These are phyloP conservation scores for Nyleta sp. DNA, from an alignment of 2,888 invertebrate genomes.

Conservation along the genomic window DNA sequence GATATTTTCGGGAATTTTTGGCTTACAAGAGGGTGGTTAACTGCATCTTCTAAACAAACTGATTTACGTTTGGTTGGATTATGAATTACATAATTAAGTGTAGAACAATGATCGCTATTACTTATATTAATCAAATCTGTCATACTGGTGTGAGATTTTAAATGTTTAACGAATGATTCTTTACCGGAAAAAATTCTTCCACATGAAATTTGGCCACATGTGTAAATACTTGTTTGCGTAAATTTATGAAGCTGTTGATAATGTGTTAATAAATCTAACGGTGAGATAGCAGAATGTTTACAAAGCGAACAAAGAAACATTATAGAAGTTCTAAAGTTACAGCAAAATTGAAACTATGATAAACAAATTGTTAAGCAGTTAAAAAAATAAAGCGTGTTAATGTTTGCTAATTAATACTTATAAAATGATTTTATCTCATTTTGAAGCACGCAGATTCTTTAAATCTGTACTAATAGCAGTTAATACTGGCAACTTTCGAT, in stretches of 20 bases:
- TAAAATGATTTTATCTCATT: background rate
- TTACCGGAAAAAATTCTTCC: background rate
- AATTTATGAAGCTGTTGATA: constrained; percentile 5
- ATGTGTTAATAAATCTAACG: background rate
- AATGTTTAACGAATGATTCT: constrained; percentile 2
- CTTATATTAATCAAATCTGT: background rate
- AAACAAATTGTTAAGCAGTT: background rate
- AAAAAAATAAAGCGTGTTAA: no score
- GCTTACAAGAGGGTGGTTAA: background rate
- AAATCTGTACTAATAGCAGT: background rate
- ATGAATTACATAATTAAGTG: background rate
- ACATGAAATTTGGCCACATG: background rate
- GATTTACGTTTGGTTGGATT: constrained; percentile 1
- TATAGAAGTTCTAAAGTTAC: background rate
- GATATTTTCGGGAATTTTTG: background rate
- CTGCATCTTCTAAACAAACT: background rate
- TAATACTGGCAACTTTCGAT: constrained; percentile 17
- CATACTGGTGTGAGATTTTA: background rate
- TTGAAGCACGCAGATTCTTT: background rate
- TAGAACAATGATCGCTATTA: background rate
- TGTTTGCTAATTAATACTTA: background rate
- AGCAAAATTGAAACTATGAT: background rate
- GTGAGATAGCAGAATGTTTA: background rate
- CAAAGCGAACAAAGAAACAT: constrained; percentile 10
- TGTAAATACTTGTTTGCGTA: constrained; percentile 6